Evolutionary conservation across 2,113 vertebrate genomes (phyloP), one percentile per base, ranked within the genome.

Genomic region (Copsychus sechellarum): DNA sequence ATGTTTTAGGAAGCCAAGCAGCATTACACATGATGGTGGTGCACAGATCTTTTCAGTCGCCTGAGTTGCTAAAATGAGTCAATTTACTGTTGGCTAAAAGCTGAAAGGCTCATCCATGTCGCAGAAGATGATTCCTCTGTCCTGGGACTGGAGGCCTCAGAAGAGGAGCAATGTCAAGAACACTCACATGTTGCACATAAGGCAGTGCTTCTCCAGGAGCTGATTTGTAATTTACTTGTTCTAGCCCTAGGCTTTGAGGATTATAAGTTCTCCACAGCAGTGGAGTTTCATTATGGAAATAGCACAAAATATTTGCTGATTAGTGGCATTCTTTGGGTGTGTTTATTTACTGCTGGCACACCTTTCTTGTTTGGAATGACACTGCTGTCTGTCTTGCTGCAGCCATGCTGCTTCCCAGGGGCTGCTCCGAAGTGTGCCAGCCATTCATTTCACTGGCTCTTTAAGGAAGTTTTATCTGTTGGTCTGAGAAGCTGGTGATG

Each of bases 141-240:
- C 7, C 23, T 3, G 6, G 19, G 34, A 56, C 26, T 38, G 10
- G 43, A 42, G 21, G 45, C 23, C 29, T 78, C 60, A 14, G 4
- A 11, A 47, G 78, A 67, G 33, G 70, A 42, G 12, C 42, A 31
- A 2, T 23, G 28, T 40, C 24, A 65, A 50, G 28, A 70, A 22
- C 45, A 82, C 8, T 22, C 45, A 28, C 2, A 0, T 2, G 1
- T 12, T 54, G 28, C 28, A 16, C 1, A 0, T 18, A 20, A 74
- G 18, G 8, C 33, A 56, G 22, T 42, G 19, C 23, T 76, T 66
- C 50, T 90, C 48, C 17, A 28, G 21, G 9, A 77, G 24, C 3
- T 70, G 47, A 23, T 40, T 58, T 86, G 21, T 47, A 48, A 43
- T 66, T 90, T 73, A 47, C 29, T 34, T 74, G 3, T 64, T 92